Evolutionary conservation across 2,888 invertebrate species (phyloP).

Genomic region (Beris morrisii): DNA sequence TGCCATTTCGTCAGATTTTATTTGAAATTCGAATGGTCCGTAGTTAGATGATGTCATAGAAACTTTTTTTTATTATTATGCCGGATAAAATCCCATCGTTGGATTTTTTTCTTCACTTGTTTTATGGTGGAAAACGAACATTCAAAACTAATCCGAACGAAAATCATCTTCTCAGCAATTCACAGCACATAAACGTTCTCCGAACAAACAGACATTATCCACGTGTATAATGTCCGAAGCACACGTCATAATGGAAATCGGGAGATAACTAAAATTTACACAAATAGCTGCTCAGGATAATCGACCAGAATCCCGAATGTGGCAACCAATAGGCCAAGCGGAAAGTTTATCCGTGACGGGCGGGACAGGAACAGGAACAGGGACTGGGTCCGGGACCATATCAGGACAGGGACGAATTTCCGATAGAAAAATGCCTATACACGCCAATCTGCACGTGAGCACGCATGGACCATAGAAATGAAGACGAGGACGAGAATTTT

Average conservation of each 20-base stretch:
- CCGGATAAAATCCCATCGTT: too few species aligned
- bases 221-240: constrained; percentile 30
- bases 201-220: constrained; percentile 26
- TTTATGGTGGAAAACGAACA: too few species aligned
- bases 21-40: too few species aligned
- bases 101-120: too few species aligned
- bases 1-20: too few species aligned
- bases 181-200: constrained; percentile 31
- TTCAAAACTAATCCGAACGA: constrained; percentile 23
- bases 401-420: constrained; percentile 12
- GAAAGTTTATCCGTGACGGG: constrained; percentile 21
- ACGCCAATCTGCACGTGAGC: constrained; percentile 19
- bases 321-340: neutral
- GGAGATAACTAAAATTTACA: constrained; percentile 31
- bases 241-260: constrained; percentile 32
- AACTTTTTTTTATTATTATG: too few species aligned
- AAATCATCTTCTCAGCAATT: constrained; percentile 30
- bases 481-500: neutral
- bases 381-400: neutral
- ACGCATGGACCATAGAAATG: constrained; percentile 17
- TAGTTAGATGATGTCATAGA: too few species aligned
- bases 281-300: constrained; percentile 30
- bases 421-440: constrained; percentile 14
- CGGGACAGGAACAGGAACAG: constrained; percentile 1
- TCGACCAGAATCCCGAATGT: constrained; percentile 8